Conservation (phyloP, 2,888 invertebrate genomes). For the Erpobdella octoculata region DNA sequence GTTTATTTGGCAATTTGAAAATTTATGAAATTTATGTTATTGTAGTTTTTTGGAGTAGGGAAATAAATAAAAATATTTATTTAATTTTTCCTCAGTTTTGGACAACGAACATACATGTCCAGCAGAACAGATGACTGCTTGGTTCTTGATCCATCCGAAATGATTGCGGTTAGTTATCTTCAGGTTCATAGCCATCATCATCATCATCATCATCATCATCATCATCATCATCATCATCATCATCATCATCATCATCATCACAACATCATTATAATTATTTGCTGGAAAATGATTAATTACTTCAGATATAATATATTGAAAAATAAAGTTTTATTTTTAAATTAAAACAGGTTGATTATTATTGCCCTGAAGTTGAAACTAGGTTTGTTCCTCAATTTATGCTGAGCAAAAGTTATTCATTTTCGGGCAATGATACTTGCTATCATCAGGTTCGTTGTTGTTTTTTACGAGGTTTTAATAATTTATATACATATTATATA, state of each 20-base stretch:
- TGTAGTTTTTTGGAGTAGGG: neutral
- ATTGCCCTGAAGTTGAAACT: neutral
- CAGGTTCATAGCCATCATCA: neutral
- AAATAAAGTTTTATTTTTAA: too few relatives aligned
- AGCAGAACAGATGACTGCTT: constrained; percentile 74
- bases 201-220: neutral
- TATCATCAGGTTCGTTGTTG: neutral
- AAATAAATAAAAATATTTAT: neutral
- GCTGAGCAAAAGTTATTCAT: constrained; percentile 21
- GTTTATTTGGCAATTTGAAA: too few relatives aligned
- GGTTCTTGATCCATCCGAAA: constrained; percentile 75
- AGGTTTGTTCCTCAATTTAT: neutral
- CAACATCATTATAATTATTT: neutral
- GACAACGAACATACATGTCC: constrained; percentile 69
- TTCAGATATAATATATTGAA: too few relatives aligned
- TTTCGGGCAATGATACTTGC: constrained; percentile 12
- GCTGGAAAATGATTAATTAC: too few relatives aligned
- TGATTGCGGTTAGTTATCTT: constrained; percentile 69
- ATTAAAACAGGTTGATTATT: neutral
- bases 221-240: neutral
- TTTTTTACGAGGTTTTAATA: neutral
- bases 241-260: neutral
- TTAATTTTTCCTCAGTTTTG: constrained; percentile 60
- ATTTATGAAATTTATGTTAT: too few relatives aligned
- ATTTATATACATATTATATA: too few relatives aligned